Evolutionary conservation across 2,113 vertebrate species (phyloP).

Genomic region (Cromileptes altivelis): DNA sequence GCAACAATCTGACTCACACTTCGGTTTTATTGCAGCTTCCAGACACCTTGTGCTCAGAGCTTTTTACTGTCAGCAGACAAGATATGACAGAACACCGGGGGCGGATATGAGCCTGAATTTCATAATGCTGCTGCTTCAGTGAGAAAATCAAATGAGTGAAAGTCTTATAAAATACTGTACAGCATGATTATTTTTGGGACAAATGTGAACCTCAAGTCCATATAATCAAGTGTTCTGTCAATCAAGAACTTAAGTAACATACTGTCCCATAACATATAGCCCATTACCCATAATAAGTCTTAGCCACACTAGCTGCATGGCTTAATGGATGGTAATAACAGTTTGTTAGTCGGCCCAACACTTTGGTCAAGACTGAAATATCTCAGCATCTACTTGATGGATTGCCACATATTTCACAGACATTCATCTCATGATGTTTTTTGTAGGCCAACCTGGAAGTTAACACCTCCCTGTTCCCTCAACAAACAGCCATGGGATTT

Average conservation of each 20-base stretch:
- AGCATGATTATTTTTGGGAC: background rate
- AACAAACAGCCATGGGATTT: too few species aligned
- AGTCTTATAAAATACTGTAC: background rate
- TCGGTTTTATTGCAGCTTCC: conserved; percentile 60
- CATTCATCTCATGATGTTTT: too few species aligned
- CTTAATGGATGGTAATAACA: background rate
- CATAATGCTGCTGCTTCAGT: background rate
- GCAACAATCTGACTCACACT: conserved; percentile 62
- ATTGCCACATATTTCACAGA: background rate
- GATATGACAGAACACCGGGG: conserved; percentile 9
- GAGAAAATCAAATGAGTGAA: background rate
- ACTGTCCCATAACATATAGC: background rate
- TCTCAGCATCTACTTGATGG: background rate
- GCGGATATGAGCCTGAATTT: background rate
- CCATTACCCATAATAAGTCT: background rate
- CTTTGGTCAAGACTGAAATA: background rate
- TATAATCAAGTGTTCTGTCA: background rate
- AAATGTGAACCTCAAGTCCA: background rate
- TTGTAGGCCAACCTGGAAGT: too few species aligned
- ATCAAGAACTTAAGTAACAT: background rate
- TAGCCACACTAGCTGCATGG: background rate
- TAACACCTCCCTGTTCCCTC: too few species aligned
- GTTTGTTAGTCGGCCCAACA: background rate
- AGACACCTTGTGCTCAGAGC: conserved; percentile 52
- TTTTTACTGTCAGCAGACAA: conserved; percentile 51